phyloP scores from a whole-genome alignment of 2,888 invertebrate genomes.

The Capitulum mitella region DNA sequence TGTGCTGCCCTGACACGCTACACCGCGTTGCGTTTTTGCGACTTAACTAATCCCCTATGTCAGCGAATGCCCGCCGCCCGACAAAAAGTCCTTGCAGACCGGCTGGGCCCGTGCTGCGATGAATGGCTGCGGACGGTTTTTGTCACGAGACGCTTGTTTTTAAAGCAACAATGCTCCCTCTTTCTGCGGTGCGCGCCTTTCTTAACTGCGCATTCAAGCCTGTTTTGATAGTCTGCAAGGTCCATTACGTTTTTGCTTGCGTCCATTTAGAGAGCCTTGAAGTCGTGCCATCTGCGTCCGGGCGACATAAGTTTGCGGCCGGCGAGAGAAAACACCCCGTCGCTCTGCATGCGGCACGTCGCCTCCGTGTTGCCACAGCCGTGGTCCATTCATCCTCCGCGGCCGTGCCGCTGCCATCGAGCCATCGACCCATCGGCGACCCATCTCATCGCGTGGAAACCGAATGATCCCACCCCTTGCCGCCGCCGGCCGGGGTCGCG shows the following conservation, averaged over 20 bases:
- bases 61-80: not conserved
- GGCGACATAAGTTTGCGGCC: not conserved
- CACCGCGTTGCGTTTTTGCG: not conserved
- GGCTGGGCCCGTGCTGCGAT: not conserved
- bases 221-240: constrained; percentile 23
- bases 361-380: too few relatives aligned
- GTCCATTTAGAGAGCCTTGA: not conserved
- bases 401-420: too few relatives aligned
- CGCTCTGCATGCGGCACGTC: not conserved
- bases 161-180: constrained; percentile 9
- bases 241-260: constrained; percentile 12
- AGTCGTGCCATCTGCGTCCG: not conserved
- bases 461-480: too few relatives aligned
- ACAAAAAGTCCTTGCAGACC: not conserved
- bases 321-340: not conserved
- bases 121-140: not conserved
- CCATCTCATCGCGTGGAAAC: too few relatives aligned
- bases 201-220: not conserved
- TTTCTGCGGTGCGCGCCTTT: not conserved
- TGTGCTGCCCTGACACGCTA: not conserved
- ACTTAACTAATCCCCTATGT: not conserved
- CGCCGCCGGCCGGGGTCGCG: too few relatives aligned
- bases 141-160: not conserved
- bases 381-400: too few relatives aligned
- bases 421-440: too few relatives aligned